phyloP scores from a whole-genome alignment of 2,797 vertebrate genomes.

The Cyclura pinguis region DNA sequence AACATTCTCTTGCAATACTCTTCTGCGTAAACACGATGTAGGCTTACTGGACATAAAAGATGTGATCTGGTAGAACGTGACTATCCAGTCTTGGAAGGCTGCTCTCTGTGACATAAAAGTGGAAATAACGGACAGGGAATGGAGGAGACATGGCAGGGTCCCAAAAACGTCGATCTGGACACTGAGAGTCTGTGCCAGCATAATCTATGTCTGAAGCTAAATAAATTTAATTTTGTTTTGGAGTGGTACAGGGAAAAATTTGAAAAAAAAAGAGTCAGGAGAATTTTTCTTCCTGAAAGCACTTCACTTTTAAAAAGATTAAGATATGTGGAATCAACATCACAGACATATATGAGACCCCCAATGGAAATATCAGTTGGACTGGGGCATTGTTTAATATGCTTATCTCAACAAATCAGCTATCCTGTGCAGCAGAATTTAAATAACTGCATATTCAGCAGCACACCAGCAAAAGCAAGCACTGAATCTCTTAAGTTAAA shows the following conservation, averaged over 20 bases:
- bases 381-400: too few species aligned
- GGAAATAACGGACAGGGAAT: too few species aligned
- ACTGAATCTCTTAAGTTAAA: background rate
- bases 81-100: background rate
- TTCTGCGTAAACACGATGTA: background rate
- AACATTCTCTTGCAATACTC: background rate
- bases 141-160: background rate
- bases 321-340: background rate
- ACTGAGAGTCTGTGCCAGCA: background rate
- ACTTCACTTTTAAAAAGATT: background rate
- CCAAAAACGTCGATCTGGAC: background rate
- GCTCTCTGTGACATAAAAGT: background rate
- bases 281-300: background rate
- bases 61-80: background rate
- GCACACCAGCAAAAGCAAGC: constrained; percentile 19
- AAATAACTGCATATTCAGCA: constrained; percentile 28
- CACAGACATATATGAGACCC: too few species aligned
- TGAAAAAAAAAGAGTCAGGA: background rate
- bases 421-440: too few species aligned
- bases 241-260: too few species aligned
- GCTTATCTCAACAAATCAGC: background rate
- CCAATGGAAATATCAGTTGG: background rate
- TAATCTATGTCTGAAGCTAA: background rate
- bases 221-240: background rate
- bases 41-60: background rate